Percentiles rank a stretch among this genome's conserved stretches.
Conservation (phyloP, 1,140 invertebrate genomes). For the Scaptomyza graminum region DNA sequence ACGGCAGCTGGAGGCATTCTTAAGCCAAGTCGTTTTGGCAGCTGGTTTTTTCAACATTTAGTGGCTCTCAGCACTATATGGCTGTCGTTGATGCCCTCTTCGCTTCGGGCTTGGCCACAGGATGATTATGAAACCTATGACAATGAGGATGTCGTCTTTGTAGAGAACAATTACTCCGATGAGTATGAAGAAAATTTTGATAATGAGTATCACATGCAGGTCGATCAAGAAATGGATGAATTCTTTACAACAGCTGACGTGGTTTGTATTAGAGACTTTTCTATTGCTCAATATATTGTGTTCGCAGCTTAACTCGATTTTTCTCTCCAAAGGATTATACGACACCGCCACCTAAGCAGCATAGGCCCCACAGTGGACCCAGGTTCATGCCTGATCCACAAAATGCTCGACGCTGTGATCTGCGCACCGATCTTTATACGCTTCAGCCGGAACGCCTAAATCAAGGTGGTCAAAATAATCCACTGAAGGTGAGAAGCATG, state of each 20-base stretch:
- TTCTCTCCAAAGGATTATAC: slow-evolving; percentile 63
- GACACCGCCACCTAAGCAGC: slow-evolving; percentile 77
- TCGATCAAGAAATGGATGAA: slow-evolving; percentile 79
- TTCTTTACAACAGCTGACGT: slow-evolving; percentile 81
- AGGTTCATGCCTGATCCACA: slow-evolving; percentile 85
- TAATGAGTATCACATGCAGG: slow-evolving; percentile 65
- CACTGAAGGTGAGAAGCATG: slow-evolving; percentile 84
- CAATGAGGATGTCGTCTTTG: slow-evolving; percentile 75
- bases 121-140: slow-evolving; percentile 79
- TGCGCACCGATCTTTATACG: slow-evolving; percentile 93
- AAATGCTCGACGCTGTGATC: slow-evolving; percentile 91
- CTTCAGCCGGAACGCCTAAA: slow-evolving; percentile 92
- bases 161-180: slow-evolving; percentile 76
- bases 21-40: slow-evolving; percentile 60
- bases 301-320: neutral
- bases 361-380: slow-evolving; percentile 84
- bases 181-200: slow-evolving; percentile 79
- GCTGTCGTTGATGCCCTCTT: slow-evolving; percentile 70
- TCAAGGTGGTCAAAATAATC: slow-evolving; percentile 90
- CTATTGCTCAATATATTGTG: neutral
- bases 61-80: slow-evolving; percentile 70
- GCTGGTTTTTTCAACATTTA: slow-evolving; percentile 76
- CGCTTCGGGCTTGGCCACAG: slow-evolving; percentile 77
- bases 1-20: slow-evolving; percentile 85
- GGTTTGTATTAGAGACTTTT: slow-evolving; percentile 29